Evolutionary conservation across 2,797 vertebrate species (phyloP).

Genomic region (Sciurus vulgaris): DNA sequence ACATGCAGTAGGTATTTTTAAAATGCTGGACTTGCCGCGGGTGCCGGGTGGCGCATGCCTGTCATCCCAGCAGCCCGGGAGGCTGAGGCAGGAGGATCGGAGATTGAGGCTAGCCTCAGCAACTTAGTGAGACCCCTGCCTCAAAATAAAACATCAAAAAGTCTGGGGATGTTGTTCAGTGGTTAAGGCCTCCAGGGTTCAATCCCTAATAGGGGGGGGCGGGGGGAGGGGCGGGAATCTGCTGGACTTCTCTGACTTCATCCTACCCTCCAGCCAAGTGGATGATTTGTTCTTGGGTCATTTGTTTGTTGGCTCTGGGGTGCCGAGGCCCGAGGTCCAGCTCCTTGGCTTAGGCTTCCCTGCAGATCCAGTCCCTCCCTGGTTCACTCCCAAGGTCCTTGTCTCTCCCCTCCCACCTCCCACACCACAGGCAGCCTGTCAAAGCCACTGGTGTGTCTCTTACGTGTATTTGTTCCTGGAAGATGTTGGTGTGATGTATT

Average conservation of each 20-base stretch:
- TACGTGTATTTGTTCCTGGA: neutral
- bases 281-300: neutral
- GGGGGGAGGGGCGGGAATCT: too few species aligned
- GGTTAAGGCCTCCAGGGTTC: too few species aligned
- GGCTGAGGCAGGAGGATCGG: too few species aligned
- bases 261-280: neutral
- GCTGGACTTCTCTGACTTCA: neutral
- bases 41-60: too few species aligned
- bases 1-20: too few species aligned
- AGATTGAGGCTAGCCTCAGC: too few species aligned
- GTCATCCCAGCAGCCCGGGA: too few species aligned
- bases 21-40: neutral
- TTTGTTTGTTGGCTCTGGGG: neutral
- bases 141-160: too few species aligned
- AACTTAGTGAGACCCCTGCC: too few species aligned
- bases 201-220: too few species aligned
- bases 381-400: neutral
- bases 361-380: fast-evolving
- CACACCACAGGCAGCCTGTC: neutral
- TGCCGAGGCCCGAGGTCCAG: neutral
- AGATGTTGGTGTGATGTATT: neutral
- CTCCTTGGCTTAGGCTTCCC: neutral
- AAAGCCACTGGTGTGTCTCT: neutral
- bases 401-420: too few species aligned
- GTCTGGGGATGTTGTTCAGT: too few species aligned